Evolutionary conservation across 1,140 invertebrate species (phyloP).

Genomic region (Drosophila rufa): DNA sequence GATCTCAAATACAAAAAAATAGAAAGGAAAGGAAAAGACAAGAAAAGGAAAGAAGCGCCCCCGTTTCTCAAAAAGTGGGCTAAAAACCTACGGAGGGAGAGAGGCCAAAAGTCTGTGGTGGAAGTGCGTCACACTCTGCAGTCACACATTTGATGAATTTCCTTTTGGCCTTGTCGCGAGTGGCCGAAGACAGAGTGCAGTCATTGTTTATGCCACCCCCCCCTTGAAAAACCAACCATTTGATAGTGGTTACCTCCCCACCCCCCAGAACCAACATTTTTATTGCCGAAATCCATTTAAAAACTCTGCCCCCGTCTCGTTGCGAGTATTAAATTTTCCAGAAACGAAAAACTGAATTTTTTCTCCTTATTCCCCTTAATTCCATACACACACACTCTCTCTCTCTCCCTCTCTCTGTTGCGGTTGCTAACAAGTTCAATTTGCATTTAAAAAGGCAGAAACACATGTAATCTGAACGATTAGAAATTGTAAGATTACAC

Average conservation of each 20-base stretch:
- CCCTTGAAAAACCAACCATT: conserved; percentile 20
- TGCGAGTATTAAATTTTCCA: conserved; percentile 28
- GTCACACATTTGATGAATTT: conserved; percentile 73
- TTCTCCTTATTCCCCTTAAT: conserved; percentile 9
- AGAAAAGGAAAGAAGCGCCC: conserved; percentile 8
- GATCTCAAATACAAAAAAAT: conserved; percentile 11
- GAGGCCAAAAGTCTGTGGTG: conserved; percentile 33
- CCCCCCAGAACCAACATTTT: conserved; percentile 8
- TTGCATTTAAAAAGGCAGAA: conserved; percentile 80
- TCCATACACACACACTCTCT: conserved; percentile 12
- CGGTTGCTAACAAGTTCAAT: conserved; percentile 79
- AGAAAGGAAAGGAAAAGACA: not conserved
- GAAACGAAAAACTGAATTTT: conserved; percentile 26
- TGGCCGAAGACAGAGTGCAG: conserved; percentile 55
- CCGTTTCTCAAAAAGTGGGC: conserved; percentile 19
- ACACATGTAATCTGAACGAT: conserved; percentile 81
- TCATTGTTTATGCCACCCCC: conserved; percentile 61
- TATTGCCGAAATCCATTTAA: conserved; percentile 45
- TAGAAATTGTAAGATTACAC: conserved; percentile 74
- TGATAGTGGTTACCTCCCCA: conserved; percentile 6
- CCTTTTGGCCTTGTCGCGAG: conserved; percentile 77
- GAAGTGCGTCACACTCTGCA: conserved; percentile 35
- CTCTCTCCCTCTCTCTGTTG: conserved; percentile 36
- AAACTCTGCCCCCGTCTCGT: conserved; percentile 11
- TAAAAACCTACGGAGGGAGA: not conserved